These are phyloP conservation scores for Melanostoma scalare DNA, from an alignment of 2,888 invertebrate species.

Conservation along the genomic window DNA sequence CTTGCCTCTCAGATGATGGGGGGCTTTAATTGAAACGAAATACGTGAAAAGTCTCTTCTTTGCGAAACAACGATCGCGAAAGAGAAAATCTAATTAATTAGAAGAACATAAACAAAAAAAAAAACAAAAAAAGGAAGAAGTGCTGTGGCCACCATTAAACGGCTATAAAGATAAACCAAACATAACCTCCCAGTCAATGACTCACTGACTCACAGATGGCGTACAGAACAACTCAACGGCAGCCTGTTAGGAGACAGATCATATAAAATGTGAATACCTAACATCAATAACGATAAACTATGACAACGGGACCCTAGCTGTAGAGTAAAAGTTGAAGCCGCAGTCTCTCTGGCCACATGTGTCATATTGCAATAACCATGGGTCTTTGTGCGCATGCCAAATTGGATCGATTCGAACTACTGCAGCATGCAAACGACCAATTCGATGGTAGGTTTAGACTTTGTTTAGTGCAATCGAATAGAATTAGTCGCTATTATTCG, in stretches of 20 bases:
- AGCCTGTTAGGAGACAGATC: constrained; percentile 38
- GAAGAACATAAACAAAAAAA: background rate
- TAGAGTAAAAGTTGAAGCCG: background rate
- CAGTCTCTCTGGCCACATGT: constrained; percentile 49
- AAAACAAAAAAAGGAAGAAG: constrained; percentile 35
- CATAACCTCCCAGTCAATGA: constrained; percentile 19
- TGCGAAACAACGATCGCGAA: background rate
- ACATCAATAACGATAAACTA: constrained; percentile 65
- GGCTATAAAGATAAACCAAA: constrained; percentile 46
- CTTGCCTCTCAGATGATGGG: background rate
- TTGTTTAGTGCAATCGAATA: constrained; percentile 13
- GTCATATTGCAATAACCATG: constrained; percentile 54
- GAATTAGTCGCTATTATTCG: constrained; percentile 46
- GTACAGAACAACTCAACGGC: constrained; percentile 11
- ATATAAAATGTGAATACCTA: constrained; percentile 39
- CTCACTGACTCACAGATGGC: constrained; percentile 48
- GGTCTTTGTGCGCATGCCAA: constrained; percentile 61
- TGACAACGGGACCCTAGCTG: constrained; percentile 45
- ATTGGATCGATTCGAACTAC: constrained; percentile 53
- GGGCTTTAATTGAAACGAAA: constrained; percentile 50
- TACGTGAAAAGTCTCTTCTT: background rate
- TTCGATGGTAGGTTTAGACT: constrained; percentile 6
- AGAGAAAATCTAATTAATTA: constrained; percentile 47
- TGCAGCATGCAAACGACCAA: constrained; percentile 40
- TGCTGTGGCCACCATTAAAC: constrained; percentile 49